A percentile compares a stretch with the other conserved stretches of the same genome.
Conservation (phyloP, 2,888 invertebrate genomes). For the Suillia variegata region DNA sequence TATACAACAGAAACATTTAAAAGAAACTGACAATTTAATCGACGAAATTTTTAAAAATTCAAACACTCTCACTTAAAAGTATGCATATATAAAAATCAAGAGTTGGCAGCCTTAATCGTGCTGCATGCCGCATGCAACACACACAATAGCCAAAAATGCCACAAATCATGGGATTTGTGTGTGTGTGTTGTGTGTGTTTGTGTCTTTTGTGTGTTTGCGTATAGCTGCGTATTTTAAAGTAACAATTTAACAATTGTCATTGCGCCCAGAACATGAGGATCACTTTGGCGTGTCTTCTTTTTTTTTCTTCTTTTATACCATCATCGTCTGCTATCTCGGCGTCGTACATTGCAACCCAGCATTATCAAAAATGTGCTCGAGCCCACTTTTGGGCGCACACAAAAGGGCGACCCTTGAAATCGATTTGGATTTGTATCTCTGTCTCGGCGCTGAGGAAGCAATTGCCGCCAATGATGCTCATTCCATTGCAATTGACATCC, state of each 20-base stretch:
- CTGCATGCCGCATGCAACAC: background rate
- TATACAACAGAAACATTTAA: too few relatives aligned
- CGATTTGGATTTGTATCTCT: background rate
- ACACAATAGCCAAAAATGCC: constrained; percentile 43
- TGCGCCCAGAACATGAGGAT: too few relatives aligned
- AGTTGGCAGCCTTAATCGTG: too few relatives aligned
- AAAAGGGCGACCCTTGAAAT: background rate
- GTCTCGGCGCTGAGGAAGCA: background rate
- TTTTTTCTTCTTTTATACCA: too few relatives aligned
- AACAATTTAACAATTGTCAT: constrained; percentile 31
- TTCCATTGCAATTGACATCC: background rate
- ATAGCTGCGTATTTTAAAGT: constrained; percentile 6
- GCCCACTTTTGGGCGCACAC: background rate
- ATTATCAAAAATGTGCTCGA: constrained; percentile 5
- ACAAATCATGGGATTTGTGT: constrained; percentile 43
- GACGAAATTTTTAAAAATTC: too few relatives aligned
- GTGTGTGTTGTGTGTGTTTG: constrained; percentile 32
- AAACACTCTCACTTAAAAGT: too few relatives aligned
- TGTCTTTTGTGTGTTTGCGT: constrained; percentile 22
- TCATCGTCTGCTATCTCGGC: too few relatives aligned
- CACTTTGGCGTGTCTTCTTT: too few relatives aligned
- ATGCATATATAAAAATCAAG: too few relatives aligned
- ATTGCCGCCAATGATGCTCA: background rate
- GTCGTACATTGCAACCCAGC: background rate
- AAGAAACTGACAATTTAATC: too few relatives aligned